Percentiles rank a stretch among this genome's conserved stretches.
phyloP scores from a whole-genome alignment of 2,797 vertebrate species.

The Tamandua tetradactyla region DNA sequence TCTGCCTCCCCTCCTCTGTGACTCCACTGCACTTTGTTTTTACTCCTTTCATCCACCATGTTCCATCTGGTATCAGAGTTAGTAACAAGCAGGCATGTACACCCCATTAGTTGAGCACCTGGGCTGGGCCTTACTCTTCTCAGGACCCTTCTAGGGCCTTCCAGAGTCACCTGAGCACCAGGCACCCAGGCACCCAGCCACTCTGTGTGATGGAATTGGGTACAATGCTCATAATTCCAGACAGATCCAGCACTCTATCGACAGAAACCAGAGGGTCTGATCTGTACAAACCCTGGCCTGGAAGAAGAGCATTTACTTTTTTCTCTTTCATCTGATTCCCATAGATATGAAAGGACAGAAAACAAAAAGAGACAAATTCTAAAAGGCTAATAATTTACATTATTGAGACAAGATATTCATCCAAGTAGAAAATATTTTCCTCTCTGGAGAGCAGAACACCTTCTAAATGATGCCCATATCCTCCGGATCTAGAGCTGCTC shows the following conservation, averaged over 20 bases:
- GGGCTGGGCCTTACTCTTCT: accelerated
- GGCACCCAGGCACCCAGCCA: accelerated
- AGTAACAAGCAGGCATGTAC: accelerated
- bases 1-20: not conserved
- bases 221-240: accelerated
- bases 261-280: too few relatives aligned
- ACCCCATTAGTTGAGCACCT: not conserved
- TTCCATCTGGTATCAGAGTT: not conserved
- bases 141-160: accelerated
- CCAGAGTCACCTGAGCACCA: accelerated
- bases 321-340: not conserved
- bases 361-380: not conserved
- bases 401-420: accelerated
- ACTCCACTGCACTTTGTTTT: not conserved
- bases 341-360: not conserved
- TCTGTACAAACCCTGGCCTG: accelerated
- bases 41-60: accelerated
- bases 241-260: not conserved
- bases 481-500: not conserved
- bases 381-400: not conserved
- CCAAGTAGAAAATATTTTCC: not conserved
- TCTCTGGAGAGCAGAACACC: not conserved
- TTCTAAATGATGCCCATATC: accelerated
- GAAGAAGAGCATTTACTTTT: not conserved
- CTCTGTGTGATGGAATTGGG: not conserved